These are phyloP conservation scores for Galemys pyrenaicus DNA, from an alignment of 2,113 vertebrate genomes.

Conservation along the genomic window DNA sequence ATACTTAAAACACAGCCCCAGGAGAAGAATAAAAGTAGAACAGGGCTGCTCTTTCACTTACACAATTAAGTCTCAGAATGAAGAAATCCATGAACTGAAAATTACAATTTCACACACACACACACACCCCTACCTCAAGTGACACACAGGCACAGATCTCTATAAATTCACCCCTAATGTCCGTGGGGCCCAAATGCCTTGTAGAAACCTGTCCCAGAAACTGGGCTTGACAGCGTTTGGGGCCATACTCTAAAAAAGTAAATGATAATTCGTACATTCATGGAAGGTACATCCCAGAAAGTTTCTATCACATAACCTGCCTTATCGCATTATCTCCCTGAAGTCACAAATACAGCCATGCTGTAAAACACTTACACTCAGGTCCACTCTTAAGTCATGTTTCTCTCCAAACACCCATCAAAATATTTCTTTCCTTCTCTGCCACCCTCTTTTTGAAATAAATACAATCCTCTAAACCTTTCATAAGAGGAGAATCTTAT, in stretches of 20 bases:
- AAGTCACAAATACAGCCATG: not conserved
- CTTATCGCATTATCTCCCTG: not conserved
- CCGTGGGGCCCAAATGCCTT: not conserved
- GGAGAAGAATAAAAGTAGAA: not conserved
- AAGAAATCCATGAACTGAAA: slow-evolving; percentile 9
- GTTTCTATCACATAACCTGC: not conserved
- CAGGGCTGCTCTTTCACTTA: not conserved
- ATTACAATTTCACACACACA: not conserved
- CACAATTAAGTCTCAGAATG: not conserved
- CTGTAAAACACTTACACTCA: not conserved
- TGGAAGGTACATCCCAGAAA: not conserved
- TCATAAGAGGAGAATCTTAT: not conserved
- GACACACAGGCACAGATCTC: not conserved
- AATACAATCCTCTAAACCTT: not conserved
- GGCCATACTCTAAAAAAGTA: not conserved
- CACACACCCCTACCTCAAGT: not conserved
- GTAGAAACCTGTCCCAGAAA: not conserved
- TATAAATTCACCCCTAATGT: not conserved
- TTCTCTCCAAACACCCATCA: not conserved
- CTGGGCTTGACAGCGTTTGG: not conserved
- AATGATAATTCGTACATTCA: not conserved
- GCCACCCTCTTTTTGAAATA: not conserved
- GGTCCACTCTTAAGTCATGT: not conserved
- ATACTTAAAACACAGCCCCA: not conserved
- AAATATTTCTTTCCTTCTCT: not conserved